Percentiles rank a stretch among this genome's conserved stretches.
phyloP scores from a whole-genome alignment of 2,113 vertebrate species.

The Oryzias curvinotus region DNA sequence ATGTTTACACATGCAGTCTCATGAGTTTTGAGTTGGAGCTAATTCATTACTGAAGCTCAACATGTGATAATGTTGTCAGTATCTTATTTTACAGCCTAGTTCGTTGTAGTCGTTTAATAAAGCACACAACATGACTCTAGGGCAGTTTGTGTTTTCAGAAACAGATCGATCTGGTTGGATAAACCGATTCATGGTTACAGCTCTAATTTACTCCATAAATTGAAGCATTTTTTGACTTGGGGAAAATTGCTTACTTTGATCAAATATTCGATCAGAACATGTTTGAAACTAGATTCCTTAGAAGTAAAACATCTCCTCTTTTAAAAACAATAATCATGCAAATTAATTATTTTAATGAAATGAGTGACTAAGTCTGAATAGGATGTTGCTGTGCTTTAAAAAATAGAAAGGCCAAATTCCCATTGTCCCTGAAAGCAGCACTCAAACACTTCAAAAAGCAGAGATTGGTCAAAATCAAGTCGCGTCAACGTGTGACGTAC shows the following conservation, averaged over 20 bases:
- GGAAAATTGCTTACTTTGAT: not conserved
- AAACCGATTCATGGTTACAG: too few species aligned
- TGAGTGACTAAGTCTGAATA: too few species aligned
- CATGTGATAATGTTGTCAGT: slow-evolving; percentile 42
- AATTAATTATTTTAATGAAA: too few species aligned
- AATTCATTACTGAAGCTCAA: slow-evolving; percentile 56
- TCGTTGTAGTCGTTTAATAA: slow-evolving; percentile 4
- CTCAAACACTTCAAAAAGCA: slow-evolving; percentile 25
- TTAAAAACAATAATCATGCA: too few species aligned
- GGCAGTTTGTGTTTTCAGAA: not conserved
- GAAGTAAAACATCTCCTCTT: too few species aligned
- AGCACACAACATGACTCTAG: not conserved
- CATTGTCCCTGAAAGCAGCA: slow-evolving; percentile 48
- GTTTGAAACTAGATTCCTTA: too few species aligned
- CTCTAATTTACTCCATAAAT: not conserved
- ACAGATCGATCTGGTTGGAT: too few species aligned
- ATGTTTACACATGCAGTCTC: slow-evolving; percentile 62
- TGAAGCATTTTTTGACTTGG: not conserved
- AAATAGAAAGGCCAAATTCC: slow-evolving; percentile 23
- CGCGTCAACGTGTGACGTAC: slow-evolving; percentile 31
- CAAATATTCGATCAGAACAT: too few species aligned
- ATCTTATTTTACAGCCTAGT: slow-evolving; percentile 1
- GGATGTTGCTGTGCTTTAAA: too few species aligned
- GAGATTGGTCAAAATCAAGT: slow-evolving; percentile 57
- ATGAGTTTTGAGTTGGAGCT: slow-evolving; percentile 56